phyloP scores from a whole-genome alignment of 2,888 invertebrate species.

The Rotaria sp. region DNA sequence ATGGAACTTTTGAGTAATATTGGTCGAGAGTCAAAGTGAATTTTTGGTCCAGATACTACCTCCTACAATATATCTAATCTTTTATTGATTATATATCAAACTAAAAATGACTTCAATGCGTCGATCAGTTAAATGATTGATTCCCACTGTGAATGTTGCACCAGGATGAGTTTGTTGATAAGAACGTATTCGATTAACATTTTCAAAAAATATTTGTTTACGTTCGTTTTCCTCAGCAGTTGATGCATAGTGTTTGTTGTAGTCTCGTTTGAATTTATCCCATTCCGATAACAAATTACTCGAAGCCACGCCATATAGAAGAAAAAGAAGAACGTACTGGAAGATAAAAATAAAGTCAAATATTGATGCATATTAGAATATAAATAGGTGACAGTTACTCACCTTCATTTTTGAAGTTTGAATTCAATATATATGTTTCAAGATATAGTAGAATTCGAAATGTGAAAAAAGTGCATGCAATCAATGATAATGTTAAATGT shows the following conservation, averaged over 20 bases:
- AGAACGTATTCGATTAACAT: slow-evolving; percentile 10
- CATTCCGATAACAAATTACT: not conserved
- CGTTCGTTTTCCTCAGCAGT: slow-evolving; percentile 29
- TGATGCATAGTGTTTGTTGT: slow-evolving; percentile 25
- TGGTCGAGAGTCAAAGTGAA: not conserved
- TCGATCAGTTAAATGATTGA: slow-evolving; percentile 34
- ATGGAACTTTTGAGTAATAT: slow-evolving; percentile 1
- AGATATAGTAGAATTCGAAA: not conserved
- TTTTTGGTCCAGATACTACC: not conserved
- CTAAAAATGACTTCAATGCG: not conserved
- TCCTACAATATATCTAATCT: not conserved
- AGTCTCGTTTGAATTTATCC: slow-evolving; percentile 27
- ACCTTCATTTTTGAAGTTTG: not conserved
- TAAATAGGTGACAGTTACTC: not conserved
- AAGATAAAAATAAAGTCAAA: not conserved
- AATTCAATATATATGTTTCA: not conserved
- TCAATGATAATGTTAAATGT: not conserved
- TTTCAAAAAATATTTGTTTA: slow-evolving; percentile 27
- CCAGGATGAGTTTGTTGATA: not conserved
- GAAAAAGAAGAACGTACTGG: not conserved
- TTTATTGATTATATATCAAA: not conserved
- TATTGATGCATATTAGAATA: not conserved
- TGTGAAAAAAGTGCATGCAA: not conserved
- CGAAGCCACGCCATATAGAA: not conserved
- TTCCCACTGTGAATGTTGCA: slow-evolving; percentile 25